Evolutionary conservation across 2,888 invertebrate species (phyloP).

Genomic region (Tenthredo mesomela): DNA sequence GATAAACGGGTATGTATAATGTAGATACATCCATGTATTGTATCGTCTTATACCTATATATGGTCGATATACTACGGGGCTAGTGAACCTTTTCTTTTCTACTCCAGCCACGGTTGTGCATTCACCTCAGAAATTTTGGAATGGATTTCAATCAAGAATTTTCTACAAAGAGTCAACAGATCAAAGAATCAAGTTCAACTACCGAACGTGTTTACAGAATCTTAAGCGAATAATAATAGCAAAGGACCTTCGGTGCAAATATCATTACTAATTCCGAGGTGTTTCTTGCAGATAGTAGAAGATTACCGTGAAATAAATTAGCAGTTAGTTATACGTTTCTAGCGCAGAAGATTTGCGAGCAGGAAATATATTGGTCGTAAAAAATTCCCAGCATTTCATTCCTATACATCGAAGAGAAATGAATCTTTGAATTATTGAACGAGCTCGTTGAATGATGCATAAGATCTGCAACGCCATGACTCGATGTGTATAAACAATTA

Average conservation of each 20-base stretch:
- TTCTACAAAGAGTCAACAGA: background rate
- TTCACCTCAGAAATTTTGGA: slow-evolving; percentile 8
- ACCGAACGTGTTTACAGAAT: background rate
- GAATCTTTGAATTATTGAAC: slow-evolving; percentile 27
- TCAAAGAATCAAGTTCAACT: background rate
- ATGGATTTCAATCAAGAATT: background rate
- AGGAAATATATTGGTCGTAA: background rate
- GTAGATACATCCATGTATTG: background rate
- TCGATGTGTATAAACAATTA: background rate
- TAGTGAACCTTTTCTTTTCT: background rate
- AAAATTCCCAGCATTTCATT: background rate
- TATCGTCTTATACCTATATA: background rate
- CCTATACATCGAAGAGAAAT: background rate
- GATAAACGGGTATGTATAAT: background rate
- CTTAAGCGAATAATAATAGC: background rate
- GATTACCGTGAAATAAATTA: background rate
- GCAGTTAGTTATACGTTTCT: background rate
- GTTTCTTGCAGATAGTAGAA: background rate
- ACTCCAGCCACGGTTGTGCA: background rate
- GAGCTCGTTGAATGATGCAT: background rate
- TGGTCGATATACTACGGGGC: background rate
- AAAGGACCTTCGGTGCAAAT: background rate
- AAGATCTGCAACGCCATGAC: background rate
- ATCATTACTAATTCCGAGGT: background rate
- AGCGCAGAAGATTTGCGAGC: background rate